Evolutionary conservation across 2,888 invertebrate species (phyloP).

Genomic region (Rhamnusium bicolor): DNA sequence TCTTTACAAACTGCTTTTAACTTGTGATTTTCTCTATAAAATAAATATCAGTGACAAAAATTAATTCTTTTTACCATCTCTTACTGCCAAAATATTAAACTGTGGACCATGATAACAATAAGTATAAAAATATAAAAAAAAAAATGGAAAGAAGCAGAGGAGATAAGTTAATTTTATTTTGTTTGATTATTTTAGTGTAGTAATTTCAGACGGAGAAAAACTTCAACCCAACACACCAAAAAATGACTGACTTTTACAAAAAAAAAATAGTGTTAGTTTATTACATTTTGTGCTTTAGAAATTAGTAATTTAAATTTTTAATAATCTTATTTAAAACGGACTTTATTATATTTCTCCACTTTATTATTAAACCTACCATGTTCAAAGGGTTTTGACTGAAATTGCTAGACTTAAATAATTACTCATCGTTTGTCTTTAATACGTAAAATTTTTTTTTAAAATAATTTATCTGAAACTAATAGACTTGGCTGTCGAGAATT

Average conservation of each 20-base stretch:
- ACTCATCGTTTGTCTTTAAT: not conserved
- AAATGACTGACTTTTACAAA: too few species aligned
- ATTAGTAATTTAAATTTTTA: too few species aligned
- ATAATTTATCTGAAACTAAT: slow-evolving; percentile 33
- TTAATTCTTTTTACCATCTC: slow-evolving; percentile 30
- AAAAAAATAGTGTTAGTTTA: too few species aligned
- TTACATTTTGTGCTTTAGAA: too few species aligned
- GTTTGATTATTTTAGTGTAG: slow-evolving; percentile 33
- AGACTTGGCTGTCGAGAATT: slow-evolving; percentile 68
- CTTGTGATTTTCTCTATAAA: slow-evolving; percentile 45
- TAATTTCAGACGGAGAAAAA: too few species aligned
- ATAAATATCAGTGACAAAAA: slow-evolving; percentile 28
- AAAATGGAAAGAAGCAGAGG: slow-evolving; percentile 38
- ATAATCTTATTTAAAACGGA: too few species aligned
- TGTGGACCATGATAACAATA: slow-evolving; percentile 57
- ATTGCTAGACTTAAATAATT: slow-evolving; percentile 20
- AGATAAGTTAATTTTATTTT: slow-evolving; percentile 39
- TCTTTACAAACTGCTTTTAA: slow-evolving; percentile 46
- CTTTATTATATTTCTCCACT: too few species aligned
- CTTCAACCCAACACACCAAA: too few species aligned
- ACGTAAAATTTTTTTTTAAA: slow-evolving; percentile 17
- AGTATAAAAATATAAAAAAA: slow-evolving; percentile 19
- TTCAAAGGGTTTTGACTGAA: not conserved
- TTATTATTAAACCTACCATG: too few species aligned
- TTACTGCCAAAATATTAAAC: slow-evolving; percentile 53